Percentiles rank a stretch among this genome's conserved stretches.
These are phyloP conservation scores for Drosophila nasuta DNA, from an alignment of 1,140 invertebrate genomes.

Conservation along the genomic window DNA sequence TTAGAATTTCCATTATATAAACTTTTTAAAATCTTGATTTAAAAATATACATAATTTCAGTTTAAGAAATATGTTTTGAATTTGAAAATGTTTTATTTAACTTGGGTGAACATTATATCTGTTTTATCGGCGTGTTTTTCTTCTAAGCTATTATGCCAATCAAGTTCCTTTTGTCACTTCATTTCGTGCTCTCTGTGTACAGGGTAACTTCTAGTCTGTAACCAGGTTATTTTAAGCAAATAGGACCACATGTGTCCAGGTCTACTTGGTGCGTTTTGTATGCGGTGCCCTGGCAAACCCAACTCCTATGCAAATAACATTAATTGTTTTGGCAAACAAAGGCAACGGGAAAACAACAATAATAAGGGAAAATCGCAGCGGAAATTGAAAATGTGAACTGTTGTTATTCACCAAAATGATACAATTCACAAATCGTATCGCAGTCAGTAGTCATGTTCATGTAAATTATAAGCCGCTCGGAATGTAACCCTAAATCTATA, in stretches of 20 bases:
- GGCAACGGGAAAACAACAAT: slow-evolving; percentile 62
- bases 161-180: too few species aligned
- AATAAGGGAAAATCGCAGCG: slow-evolving; percentile 55
- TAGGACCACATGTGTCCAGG: slow-evolving; percentile 66
- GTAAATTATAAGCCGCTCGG: slow-evolving; percentile 62
- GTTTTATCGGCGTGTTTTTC: too few species aligned
- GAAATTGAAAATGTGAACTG: slow-evolving; percentile 55
- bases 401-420: slow-evolving; percentile 34
- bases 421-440: slow-evolving; percentile 55
- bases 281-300: slow-evolving; percentile 30
- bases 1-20: too few species aligned
- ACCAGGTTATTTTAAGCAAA: slow-evolving; percentile 8
- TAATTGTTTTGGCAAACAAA: slow-evolving; percentile 81
- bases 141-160: too few species aligned
- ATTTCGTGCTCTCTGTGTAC: background rate
- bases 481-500: slow-evolving; percentile 71
- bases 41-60: too few species aligned
- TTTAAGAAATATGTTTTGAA: too few species aligned
- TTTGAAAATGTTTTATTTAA: too few species aligned
- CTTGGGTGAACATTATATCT: too few species aligned
- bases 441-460: slow-evolving; percentile 40
- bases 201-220: background rate
- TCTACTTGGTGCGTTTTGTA: slow-evolving; percentile 13
- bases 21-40: too few species aligned
- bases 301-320: slow-evolving; percentile 79